These are phyloP conservation scores for Cartodere bifasciata DNA, from an alignment of 2,888 invertebrate species.

Conservation along the genomic window DNA sequence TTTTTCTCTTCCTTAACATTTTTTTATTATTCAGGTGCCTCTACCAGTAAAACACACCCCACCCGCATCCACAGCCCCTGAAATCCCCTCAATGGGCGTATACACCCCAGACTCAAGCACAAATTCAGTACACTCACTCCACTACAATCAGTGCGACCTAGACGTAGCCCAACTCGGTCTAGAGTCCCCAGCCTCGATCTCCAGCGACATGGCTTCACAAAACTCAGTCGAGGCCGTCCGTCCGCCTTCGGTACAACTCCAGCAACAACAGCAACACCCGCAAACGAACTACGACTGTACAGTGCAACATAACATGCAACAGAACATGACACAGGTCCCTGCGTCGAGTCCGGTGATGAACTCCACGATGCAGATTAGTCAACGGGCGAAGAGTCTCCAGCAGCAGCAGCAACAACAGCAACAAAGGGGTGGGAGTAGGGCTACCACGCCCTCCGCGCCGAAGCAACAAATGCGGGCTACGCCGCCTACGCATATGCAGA, in stretches of 20 bases:
- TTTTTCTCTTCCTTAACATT: too few relatives aligned
- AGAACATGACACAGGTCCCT: slow-evolving; percentile 33
- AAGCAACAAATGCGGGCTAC: slow-evolving; percentile 31
- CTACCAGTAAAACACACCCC: slow-evolving; percentile 38
- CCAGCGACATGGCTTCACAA: slow-evolving; percentile 71
- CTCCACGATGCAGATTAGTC: slow-evolving; percentile 24
- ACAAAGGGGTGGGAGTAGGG: slow-evolving; percentile 21
- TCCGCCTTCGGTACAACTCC: slow-evolving; percentile 45
- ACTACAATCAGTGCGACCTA: slow-evolving; percentile 67
- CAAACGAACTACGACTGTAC: slow-evolving; percentile 53
- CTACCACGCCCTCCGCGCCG: slow-evolving; percentile 29
- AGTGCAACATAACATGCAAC: slow-evolving; percentile 55
- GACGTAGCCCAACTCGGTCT: slow-evolving; percentile 74
- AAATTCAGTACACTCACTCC: slow-evolving; percentile 67
- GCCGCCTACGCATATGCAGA: slow-evolving; percentile 26
- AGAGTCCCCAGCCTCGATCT: slow-evolving; percentile 81
- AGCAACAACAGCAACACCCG: slow-evolving; percentile 25
- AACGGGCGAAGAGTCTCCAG: slow-evolving; percentile 30
- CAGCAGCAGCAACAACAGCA: slow-evolving; percentile 29
- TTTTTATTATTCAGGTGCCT: too few relatives aligned
- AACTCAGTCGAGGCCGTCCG: slow-evolving; percentile 49
- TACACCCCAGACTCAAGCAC: slow-evolving; percentile 77
- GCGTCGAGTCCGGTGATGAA: slow-evolving; percentile 37
- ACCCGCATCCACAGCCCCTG: slow-evolving; percentile 38
- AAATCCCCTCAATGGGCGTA: slow-evolving; percentile 70